Conservation (phyloP, 2,888 invertebrate genomes). For the Callosobruchus maculatus region DNA sequence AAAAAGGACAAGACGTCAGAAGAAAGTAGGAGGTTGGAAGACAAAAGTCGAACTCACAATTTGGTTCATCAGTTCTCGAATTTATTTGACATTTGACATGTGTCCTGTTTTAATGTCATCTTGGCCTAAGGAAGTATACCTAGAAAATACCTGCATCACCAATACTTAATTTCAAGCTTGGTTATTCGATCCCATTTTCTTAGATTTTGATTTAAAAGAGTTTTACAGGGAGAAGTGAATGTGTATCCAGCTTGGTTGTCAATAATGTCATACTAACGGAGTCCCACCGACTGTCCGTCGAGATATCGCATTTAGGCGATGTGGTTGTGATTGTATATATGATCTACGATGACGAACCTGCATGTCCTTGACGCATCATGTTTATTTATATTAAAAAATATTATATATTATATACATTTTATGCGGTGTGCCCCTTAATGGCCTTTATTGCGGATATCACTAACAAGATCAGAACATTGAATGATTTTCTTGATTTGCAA, state of each 20-base stretch:
- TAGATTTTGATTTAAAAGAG: too few species aligned
- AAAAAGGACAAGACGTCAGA: too few species aligned
- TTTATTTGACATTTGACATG: too few species aligned
- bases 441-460: background rate
- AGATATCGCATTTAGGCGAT: constrained; percentile 36
- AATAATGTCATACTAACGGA: constrained; percentile 12
- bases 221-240: background rate
- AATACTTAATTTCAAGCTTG: background rate
- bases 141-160: too few species aligned
- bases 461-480: background rate
- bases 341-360: constrained; percentile 50
- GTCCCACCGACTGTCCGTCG: constrained; percentile 37
- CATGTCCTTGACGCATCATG: constrained; percentile 49
- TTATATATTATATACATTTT: constrained; percentile 17
- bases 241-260: constrained; percentile 23
- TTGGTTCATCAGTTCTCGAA: too few species aligned
- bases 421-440: constrained; percentile 4
- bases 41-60: too few species aligned
- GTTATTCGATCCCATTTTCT: background rate
- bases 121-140: too few species aligned
- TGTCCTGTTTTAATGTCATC: too few species aligned
- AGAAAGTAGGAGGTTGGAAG: too few species aligned
- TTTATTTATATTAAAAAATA: constrained; percentile 33
- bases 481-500: background rate
- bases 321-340: constrained; percentile 49